Base-by-base conservation (phyloP, 2,113 vertebrate genomes). In the Prietella phreatophila region DNA sequence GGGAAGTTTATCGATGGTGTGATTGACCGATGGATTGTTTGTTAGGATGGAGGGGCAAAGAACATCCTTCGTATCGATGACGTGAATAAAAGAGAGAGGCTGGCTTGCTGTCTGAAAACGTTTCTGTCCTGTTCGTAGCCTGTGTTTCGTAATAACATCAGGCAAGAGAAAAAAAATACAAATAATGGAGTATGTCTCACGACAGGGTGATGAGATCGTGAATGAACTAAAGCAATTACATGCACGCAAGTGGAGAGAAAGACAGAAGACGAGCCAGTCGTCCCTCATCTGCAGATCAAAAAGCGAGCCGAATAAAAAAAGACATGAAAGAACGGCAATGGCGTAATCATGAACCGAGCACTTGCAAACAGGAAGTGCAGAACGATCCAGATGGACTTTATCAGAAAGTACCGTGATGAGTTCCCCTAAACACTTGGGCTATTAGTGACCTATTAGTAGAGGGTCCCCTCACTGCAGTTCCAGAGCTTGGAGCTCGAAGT, bases 1-100 rank as follows among this genome's bases (percentile, higher is more conserved):
- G 55, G 71, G 87, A 83, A 81, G 65, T 71, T 13, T 67, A 85
- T 65, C 86, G 82, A 88, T 73, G 69, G 84, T 79, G 88, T 86
- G 87, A 89, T 76, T 76, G 89, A 89, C 60, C 65, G 86, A 89
- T 80, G 84, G 84, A 87, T 89, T 90, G 84, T 89, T 90, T 86
- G 85, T 71, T 50, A 83, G 85, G 39, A 88, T 61, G 50, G 19
- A 82, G 56, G 33, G 22, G 10, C 1, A 53, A 58, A 88, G 47
- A 79, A 36, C 84, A 82, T 47, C 87, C 39, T 82, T 89, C 73
- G 87, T 47, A 83, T n/a, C 85, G 76, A n/a, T 88, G 88, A 87
- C 73, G 39, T 87, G 85, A 88, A 82, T 87, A 75, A 39, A 39
- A 80, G 50, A 67, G 50, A 65, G 76, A 84, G 79, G 87, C 55